Evolutionary conservation across 2,888 invertebrate species (phyloP).

Genomic region (Dolomedes plantarius): DNA sequence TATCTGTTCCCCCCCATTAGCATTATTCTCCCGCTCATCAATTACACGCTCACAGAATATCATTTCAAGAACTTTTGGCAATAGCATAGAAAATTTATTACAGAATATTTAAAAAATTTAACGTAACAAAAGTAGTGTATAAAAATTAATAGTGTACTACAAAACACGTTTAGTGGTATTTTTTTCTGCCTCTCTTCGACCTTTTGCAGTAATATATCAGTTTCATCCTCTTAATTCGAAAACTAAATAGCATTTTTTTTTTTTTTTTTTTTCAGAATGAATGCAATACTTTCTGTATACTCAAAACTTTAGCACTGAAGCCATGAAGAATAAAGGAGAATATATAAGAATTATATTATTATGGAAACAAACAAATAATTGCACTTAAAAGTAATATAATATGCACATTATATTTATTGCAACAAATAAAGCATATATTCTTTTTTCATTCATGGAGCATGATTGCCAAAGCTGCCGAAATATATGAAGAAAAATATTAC

Average conservation of each 20-base stretch:
- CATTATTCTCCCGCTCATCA: conserved; percentile 64
- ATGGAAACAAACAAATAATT: not conserved
- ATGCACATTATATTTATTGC: conserved; percentile 7
- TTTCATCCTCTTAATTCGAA: not conserved
- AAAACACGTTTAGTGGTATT: not conserved
- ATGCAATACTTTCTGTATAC: not conserved
- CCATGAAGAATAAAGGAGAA: not conserved
- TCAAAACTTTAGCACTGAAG: not conserved
- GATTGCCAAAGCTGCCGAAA: not conserved
- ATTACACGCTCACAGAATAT: conserved; percentile 25
- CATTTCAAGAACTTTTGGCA: not conserved
- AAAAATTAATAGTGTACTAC: not conserved
- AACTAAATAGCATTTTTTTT: too few relatives aligned
- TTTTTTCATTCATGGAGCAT: not conserved
- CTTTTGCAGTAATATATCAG: not conserved
- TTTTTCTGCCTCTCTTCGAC: not conserved
- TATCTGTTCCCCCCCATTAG: conserved; percentile 64
- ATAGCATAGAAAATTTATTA: conserved; percentile 1
- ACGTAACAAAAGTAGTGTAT: conserved; percentile 11
- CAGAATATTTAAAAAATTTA: conserved; percentile 6
- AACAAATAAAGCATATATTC: not conserved
- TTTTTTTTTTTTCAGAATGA: too few relatives aligned
- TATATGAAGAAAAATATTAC: too few relatives aligned
- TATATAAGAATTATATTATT: not conserved
- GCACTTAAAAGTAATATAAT: conserved; percentile 8